Evolutionary conservation across 2,888 invertebrate species (phyloP).

Genomic region (Chaetogeoica ovagalla): DNA sequence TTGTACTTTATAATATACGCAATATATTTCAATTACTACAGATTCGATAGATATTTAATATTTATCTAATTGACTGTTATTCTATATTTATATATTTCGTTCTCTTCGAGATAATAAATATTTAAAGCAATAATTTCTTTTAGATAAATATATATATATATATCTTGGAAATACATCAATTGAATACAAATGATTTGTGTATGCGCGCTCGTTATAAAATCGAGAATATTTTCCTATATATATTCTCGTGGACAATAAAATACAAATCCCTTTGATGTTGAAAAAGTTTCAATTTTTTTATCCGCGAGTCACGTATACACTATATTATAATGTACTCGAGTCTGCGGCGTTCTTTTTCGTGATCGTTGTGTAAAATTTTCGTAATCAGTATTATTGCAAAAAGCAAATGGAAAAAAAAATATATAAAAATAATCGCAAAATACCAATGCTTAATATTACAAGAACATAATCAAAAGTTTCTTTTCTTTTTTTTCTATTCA

Average conservation of each 20-base stretch:
- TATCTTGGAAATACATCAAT: neutral
- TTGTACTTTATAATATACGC: too few relatives aligned
- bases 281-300: slow-evolving; percentile 20
- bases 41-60: too few relatives aligned
- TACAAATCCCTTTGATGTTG: slow-evolving; percentile 22
- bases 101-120: neutral
- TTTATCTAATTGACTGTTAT: too few relatives aligned
- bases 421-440: too few relatives aligned
- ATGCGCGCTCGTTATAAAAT: neutral
- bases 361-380: neutral
- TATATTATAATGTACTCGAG: neutral
- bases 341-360: neutral
- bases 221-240: neutral
- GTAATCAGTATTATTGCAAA: too few relatives aligned
- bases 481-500: too few relatives aligned
- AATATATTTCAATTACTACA: too few relatives aligned
- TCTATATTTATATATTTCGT: too few relatives aligned
- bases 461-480: too few relatives aligned
- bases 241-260: neutral
- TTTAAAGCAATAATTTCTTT: neutral
- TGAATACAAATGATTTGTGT: neutral
- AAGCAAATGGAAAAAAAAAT: too few relatives aligned
- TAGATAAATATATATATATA: neutral
- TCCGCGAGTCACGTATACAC: slow-evolving; percentile 12
- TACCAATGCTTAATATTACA: too few relatives aligned